Percentiles rank a stretch among this genome's conserved stretches.
phyloP scores from a whole-genome alignment of 1,140 invertebrate genomes.

The Neodiprion virginianus region DNA sequence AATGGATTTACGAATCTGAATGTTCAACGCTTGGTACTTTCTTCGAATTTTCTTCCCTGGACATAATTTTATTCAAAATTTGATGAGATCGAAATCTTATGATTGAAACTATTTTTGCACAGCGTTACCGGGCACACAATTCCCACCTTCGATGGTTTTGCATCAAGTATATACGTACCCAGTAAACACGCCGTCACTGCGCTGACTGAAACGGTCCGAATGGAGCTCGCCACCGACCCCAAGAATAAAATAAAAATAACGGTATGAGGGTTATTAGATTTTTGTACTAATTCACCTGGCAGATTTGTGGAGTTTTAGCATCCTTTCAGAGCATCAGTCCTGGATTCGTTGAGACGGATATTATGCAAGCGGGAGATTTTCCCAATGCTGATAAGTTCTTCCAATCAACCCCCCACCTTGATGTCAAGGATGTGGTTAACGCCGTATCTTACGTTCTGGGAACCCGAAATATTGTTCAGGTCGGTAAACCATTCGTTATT shows the following conservation, averaged over 20 bases:
- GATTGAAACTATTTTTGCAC: constrained; percentile 20
- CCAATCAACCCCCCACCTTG: constrained; percentile 45
- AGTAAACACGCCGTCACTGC: constrained; percentile 76
- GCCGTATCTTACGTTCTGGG: constrained; percentile 66
- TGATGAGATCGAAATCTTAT: no score
- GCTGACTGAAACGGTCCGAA: constrained; percentile 68
- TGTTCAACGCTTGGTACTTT: no score
- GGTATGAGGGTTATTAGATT: constrained; percentile 58
- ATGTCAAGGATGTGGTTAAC: constrained; percentile 63
- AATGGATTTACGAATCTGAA: no score
- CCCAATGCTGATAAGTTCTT: constrained; percentile 26
- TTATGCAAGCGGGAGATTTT: constrained; percentile 61
- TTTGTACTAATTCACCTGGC: neutral
- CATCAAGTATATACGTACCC: constrained; percentile 65
- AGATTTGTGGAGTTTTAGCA: constrained; percentile 25
- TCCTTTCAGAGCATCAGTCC: constrained; percentile 66
- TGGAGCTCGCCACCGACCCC: constrained; percentile 67
- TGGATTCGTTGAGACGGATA: constrained; percentile 65
- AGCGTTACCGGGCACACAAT: constrained; percentile 48
- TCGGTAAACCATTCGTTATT: constrained; percentile 38
- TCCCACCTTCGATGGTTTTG: constrained; percentile 13
- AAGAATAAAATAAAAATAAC: constrained; percentile 71
- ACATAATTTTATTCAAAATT: no score
- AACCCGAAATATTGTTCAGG: constrained; percentile 69
- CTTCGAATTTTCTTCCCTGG: no score